These are phyloP conservation scores for Eledona agricola DNA, from an alignment of 2,888 invertebrate genomes.

Conservation along the genomic window DNA sequence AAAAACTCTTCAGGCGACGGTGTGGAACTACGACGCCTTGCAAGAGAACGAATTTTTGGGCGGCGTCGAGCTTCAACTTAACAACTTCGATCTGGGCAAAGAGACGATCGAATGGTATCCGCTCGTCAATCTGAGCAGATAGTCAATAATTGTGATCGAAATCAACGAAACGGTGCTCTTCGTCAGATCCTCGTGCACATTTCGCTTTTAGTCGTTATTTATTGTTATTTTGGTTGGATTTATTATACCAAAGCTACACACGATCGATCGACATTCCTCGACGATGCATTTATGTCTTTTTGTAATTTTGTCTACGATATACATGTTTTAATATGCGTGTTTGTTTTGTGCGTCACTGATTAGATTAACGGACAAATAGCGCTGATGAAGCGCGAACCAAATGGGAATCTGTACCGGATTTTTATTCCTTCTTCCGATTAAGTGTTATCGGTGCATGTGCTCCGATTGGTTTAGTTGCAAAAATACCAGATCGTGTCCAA, in stretches of 20 bases:
- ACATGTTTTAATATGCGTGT: slow-evolving; percentile 10
- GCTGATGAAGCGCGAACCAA: too few species aligned
- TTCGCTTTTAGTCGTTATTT: slow-evolving; percentile 15
- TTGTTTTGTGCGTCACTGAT: not conserved
- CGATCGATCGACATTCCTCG: slow-evolving; percentile 12
- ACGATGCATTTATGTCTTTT: slow-evolving; percentile 24
- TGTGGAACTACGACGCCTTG: slow-evolving; percentile 93
- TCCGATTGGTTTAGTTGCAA: too few species aligned
- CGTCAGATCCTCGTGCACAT: not conserved
- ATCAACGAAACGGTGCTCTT: slow-evolving; percentile 14
- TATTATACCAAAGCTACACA: slow-evolving; percentile 27
- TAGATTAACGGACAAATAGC: not conserved
- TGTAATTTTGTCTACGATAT: slow-evolving; percentile 33
- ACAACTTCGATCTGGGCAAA: slow-evolving; percentile 75
- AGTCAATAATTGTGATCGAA: slow-evolving; percentile 36
- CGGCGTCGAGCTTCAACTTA: slow-evolving; percentile 84
- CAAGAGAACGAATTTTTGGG: slow-evolving; percentile 96
- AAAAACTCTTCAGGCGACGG: slow-evolving; percentile 86
- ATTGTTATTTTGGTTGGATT: slow-evolving; percentile 23
- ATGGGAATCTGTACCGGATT: too few species aligned
- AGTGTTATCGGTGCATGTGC: too few species aligned
- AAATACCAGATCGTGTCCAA: too few species aligned
- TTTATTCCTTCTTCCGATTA: too few species aligned
- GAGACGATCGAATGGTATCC: slow-evolving; percentile 91
- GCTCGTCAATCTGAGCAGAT: slow-evolving; percentile 63